phyloP scores from a whole-genome alignment of 2,113 vertebrate genomes.

The Malurus melanocephalus region DNA sequence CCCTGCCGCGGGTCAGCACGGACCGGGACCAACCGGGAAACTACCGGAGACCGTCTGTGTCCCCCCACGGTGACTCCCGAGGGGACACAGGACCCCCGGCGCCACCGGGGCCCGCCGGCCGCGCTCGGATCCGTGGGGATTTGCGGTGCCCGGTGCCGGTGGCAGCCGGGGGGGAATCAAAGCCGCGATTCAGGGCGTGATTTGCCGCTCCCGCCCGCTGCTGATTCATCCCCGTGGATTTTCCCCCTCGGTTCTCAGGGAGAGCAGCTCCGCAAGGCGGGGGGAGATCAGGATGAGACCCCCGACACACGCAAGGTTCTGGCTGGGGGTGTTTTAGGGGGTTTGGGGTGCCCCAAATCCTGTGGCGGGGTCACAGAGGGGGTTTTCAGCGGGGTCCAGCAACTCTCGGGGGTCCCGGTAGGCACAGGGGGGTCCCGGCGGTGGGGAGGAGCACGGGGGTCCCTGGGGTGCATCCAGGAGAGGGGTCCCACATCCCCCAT shows the following conservation, averaged over 20 bases:
- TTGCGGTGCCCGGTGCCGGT: neutral
- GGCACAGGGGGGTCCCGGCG: too few relatives aligned
- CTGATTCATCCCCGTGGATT: neutral
- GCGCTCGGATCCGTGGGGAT: neutral
- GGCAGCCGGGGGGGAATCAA: neutral
- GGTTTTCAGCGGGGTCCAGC: neutral
- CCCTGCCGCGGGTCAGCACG: fast-evolving
- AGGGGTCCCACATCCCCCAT: neutral
- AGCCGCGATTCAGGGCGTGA: neutral
- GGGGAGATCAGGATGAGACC: fast-evolving
- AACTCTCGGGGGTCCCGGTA: neutral
- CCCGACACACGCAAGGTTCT: fast-evolving
- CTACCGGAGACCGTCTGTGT: too few relatives aligned
- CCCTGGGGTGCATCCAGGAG: neutral
- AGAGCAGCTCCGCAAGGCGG: fast-evolving
- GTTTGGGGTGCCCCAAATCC: neutral
- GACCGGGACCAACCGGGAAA: neutral
- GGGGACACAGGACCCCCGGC: neutral
- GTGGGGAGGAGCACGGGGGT: too few relatives aligned
- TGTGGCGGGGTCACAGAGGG: fast-evolving
- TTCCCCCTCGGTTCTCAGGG: neutral
- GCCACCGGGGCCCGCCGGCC: neutral
- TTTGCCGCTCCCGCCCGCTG: neutral
- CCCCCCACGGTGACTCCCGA: neutral
- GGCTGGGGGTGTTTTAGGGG: neutral